Conservation (phyloP, 2,888 invertebrate species). For the Eudemis profundana region DNA sequence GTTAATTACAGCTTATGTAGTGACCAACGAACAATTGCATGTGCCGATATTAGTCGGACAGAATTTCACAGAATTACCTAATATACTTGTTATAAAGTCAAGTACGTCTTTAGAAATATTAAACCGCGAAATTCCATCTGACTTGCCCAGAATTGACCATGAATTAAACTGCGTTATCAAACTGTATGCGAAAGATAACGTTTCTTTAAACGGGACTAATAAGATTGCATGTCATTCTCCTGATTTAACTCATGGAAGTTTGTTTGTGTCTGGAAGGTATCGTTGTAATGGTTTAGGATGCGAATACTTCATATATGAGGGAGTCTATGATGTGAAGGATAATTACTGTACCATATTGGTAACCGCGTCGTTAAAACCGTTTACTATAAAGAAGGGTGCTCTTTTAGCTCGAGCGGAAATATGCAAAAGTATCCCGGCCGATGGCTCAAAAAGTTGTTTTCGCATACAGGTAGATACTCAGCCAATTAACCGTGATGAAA, state of each 20-base stretch:
- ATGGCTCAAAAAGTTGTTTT: too few species aligned
- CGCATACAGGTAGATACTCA: too few species aligned
- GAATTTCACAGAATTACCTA: too few species aligned
- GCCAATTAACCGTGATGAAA: too few species aligned
- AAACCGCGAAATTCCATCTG: not conserved
- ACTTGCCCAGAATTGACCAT: not conserved
- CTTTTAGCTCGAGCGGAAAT: too few species aligned
- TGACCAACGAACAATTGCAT: not conserved
- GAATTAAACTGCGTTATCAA: not conserved
- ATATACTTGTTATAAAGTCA: not conserved
- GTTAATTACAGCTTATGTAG: not conserved
- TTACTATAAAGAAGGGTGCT: too few species aligned
- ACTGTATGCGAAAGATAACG: not conserved
- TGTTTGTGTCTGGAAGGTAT: not conserved
- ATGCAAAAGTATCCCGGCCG: too few species aligned
- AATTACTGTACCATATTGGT: too few species aligned
- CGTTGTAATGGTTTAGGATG: too few species aligned
- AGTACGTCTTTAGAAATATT: not conserved
- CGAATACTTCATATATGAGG: too few species aligned
- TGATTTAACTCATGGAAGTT: not conserved
- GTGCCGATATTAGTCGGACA: not conserved
- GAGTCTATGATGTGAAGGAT: too few species aligned
- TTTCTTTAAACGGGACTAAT: not conserved
- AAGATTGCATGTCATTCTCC: not conserved
- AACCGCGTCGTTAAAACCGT: too few species aligned